These are phyloP conservation scores for Tenebrio molitor DNA, from an alignment of 1,140 invertebrate genomes.

Conservation along the genomic window DNA sequence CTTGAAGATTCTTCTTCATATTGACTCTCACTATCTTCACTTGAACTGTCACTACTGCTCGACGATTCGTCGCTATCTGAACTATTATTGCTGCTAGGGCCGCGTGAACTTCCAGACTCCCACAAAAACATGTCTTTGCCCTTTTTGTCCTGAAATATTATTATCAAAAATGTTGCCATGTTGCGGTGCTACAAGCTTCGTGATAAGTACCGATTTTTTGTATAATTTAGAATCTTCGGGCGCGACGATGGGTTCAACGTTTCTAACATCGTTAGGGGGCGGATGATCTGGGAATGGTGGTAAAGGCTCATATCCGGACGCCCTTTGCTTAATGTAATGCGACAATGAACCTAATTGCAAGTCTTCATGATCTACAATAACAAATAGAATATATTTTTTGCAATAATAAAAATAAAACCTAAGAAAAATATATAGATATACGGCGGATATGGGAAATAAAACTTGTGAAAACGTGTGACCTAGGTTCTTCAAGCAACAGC, in stretches of 20 bases:
- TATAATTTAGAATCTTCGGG: slow-evolving; percentile 53
- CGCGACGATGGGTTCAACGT: slow-evolving; percentile 74
- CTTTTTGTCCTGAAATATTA: slow-evolving; percentile 57
- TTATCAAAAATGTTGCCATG: too few relatives aligned
- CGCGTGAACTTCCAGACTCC: slow-evolving; percentile 54
- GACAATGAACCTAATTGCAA: slow-evolving; percentile 96
- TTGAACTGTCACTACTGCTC: slow-evolving; percentile 59
- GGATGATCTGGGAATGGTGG: slow-evolving; percentile 86
- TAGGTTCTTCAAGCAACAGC: too few relatives aligned
- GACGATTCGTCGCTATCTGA: slow-evolving; percentile 60
- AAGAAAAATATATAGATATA: neutral
- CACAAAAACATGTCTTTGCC: slow-evolving; percentile 58
- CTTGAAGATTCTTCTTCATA: slow-evolving; percentile 31
- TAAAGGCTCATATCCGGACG: slow-evolving; percentile 89
- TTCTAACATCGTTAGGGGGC: slow-evolving; percentile 83
- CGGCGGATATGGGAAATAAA: too few relatives aligned
- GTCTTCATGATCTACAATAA: slow-evolving; percentile 79
- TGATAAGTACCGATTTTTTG: slow-evolving; percentile 54
- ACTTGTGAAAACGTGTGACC: too few relatives aligned
- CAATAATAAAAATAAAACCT: too few relatives aligned
- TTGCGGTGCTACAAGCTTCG: too few relatives aligned
- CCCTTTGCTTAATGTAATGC: slow-evolving; percentile 90
- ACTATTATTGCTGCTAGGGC: slow-evolving; percentile 46
- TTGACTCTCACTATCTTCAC: slow-evolving; percentile 46
- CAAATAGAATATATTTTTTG: too few relatives aligned